A percentile compares a stretch with the other conserved stretches of the same genome.
Evolutionary conservation across 1,140 invertebrate species (phyloP).

Genomic region (Drosophila ercepeae): DNA sequence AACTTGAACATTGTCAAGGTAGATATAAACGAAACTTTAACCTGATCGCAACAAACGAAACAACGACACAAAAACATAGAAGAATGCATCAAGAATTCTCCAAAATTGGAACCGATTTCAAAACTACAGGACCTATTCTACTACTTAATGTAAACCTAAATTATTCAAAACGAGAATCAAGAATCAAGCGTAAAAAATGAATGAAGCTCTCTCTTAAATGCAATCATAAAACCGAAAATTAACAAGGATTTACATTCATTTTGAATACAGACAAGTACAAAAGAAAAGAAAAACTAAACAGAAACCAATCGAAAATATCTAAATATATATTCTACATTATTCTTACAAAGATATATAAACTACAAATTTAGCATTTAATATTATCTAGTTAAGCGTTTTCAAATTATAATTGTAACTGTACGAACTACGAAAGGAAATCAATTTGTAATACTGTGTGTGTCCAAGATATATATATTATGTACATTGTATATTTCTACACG

Average conservation of each 20-base stretch:
- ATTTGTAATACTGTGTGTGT: conserved; percentile 46
- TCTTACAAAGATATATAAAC: conserved; percentile 25
- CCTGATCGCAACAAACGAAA: conserved; percentile 25
- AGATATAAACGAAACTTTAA: conserved; percentile 33
- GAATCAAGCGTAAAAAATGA: neutral
- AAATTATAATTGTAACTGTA: conserved; percentile 39
- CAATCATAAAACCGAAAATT: conserved; percentile 37
- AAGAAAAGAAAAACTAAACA: conserved; percentile 49
- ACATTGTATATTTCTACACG: conserved; percentile 44
- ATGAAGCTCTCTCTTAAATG: conserved; percentile 24
- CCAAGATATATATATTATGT: conserved; percentile 57
- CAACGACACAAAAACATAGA: conserved; percentile 24
- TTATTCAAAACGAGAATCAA: neutral
- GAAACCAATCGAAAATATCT: conserved; percentile 51
- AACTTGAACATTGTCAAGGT: conserved; percentile 42
- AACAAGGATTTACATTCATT: conserved; percentile 31
- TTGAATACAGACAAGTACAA: conserved; percentile 45
- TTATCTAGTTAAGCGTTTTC: conserved; percentile 36
- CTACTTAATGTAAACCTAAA: conserved; percentile 3
- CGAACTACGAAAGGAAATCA: conserved; percentile 35
- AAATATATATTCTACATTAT: conserved; percentile 36
- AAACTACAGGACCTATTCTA: conserved; percentile 1
- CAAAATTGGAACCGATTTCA: conserved; percentile 17
- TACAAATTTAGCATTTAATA: conserved; percentile 41
- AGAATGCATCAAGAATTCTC: conserved; percentile 1